Evolutionary conservation across 2,113 vertebrate species (phyloP).

Genomic region (Caracal caracal): DNA sequence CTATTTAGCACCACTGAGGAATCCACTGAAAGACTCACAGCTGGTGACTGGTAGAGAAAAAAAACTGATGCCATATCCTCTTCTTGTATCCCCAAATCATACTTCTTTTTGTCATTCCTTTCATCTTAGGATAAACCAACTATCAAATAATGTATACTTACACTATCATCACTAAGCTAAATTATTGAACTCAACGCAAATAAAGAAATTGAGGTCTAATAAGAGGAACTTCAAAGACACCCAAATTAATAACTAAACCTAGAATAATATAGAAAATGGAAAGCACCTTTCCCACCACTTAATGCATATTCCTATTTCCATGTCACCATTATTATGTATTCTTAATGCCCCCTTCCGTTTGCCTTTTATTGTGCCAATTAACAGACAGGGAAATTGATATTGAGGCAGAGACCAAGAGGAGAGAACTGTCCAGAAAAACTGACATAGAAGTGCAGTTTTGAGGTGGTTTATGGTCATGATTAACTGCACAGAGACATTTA

Average conservation of each 20-base stretch:
- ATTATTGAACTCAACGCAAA: neutral
- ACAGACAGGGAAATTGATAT: neutral
- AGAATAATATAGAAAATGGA: conserved; percentile 13
- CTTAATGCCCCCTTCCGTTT: neutral
- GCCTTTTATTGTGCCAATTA: neutral
- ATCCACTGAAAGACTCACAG: neutral
- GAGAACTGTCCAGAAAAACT: neutral
- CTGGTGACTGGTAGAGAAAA: neutral
- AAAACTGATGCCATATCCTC: neutral
- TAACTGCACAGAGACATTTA: neutral
- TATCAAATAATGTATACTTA: conserved; percentile 2
- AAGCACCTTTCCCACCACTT: neutral
- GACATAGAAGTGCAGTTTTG: neutral
- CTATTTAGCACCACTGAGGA: neutral
- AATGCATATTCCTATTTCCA: neutral
- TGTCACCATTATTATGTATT: neutral
- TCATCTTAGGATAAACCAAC: conserved; percentile 16
- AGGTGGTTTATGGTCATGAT: neutral
- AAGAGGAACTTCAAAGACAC: conserved; percentile 39
- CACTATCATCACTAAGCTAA: neutral
- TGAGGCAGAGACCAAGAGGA: conserved; percentile 13
- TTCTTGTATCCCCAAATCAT: neutral
- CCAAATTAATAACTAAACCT: neutral
- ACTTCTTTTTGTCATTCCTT: neutral
- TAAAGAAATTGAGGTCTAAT: neutral